phyloP scores from a whole-genome alignment of 2,888 invertebrate species.

The Agrotis clavis region DNA sequence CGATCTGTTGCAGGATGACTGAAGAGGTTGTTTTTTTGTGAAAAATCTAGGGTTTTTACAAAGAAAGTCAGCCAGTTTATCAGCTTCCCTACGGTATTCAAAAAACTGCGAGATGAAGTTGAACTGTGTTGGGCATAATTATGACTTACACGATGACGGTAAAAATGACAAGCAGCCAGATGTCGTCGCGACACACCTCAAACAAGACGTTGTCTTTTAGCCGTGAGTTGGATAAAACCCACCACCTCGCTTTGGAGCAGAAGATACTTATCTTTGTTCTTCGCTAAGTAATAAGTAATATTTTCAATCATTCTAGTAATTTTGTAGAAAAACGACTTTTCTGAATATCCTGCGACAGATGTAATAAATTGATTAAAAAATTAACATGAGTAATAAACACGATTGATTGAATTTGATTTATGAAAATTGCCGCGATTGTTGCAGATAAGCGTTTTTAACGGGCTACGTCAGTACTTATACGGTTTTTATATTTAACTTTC shows the following conservation, averaged over 20 bases:
- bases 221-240: background rate
- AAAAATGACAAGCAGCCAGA: background rate
- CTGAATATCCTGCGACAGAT: conserved; percentile 3
- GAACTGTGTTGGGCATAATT: too few relatives aligned
- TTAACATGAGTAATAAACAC: conserved; percentile 58
- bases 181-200: background rate
- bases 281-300: too few relatives aligned
- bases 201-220: background rate
- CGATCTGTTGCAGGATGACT: conserved; percentile 17
- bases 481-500: too few relatives aligned
- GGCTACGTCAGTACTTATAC: too few relatives aligned
- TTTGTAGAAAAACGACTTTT: background rate
- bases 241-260: background rate
- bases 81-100: background rate
- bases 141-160: too few relatives aligned
- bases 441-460: conserved; percentile 23
- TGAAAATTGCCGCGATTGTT: conserved; percentile 32
- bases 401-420: conserved; percentile 43
- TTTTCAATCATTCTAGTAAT: background rate
- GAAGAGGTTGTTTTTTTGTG: background rate
- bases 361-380: conserved; percentile 49
- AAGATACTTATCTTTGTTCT: background rate
- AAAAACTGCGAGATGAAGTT: too few relatives aligned
- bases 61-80: background rate
- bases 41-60: background rate